Base-by-base conservation (phyloP, 2,797 vertebrate genomes). In the Amniataba percoides region DNA sequence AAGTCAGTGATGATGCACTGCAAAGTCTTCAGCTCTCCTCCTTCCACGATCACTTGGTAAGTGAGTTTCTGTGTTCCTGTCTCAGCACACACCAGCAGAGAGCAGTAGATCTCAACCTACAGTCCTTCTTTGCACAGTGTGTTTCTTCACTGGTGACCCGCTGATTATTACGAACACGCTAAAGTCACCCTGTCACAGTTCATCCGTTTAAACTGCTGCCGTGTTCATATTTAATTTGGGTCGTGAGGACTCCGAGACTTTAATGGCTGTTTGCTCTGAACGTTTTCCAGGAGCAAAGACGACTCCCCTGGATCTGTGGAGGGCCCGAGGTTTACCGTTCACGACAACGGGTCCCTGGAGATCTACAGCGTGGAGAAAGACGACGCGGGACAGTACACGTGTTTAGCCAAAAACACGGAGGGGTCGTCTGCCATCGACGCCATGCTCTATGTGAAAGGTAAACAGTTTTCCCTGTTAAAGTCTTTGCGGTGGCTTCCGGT, bases 401-500 rank as follows among this genome's bases (percentile, higher is more conserved):
- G 98, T 82, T 95, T 95, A 85, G 96, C 97, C 60, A 93, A 95
- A 81, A 99, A 99, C 78, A 93, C 91, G 0, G 94, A 96, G 69
- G 98, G 97, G 7, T 94, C 94, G 34, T 92, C 95, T 0, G 96
- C 96, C 18, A 89, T 98, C 31, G 94, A 94, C 7, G 96, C 97
- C 27, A 90, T 85, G 46, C 94, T 99, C 65, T 94, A 96, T 70
- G 95, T 99, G 72, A 97, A 97, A 96, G 97, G 98, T 99, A 90
- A 79, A 76, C 23, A 64, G 19, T 56, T 57, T 18, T 46, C 11
- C 14, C 1, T 10, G 21, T 13, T 19, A 62, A 65, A 59, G 39
- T 21, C 14, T 70, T 62, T 53, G 59, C 49, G 13, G 52, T 13
- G 4, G n/a, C 75, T 69, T 31, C 25, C 23, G 49, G 72, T 73